phyloP scores from a whole-genome alignment of 2,797 vertebrate species.

The Lateolabrax maculatus region DNA sequence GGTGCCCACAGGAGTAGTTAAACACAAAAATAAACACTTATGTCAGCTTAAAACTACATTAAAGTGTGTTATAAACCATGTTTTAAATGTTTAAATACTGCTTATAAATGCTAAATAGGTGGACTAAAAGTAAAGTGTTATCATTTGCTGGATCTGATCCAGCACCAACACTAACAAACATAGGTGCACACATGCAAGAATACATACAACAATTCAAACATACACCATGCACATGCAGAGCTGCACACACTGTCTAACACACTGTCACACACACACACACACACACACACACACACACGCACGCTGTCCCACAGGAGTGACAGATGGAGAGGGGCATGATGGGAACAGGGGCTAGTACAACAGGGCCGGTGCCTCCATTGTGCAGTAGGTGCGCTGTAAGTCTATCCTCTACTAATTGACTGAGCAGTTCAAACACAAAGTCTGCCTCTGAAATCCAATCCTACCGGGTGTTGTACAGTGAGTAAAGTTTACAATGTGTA shows the following conservation, averaged over 20 bases:
- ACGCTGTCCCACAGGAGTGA: conserved; percentile 77
- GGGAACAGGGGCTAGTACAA: conserved; percentile 64
- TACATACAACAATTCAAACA: conserved; percentile 5
- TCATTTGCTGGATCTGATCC: not conserved
- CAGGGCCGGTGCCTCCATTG: conserved; percentile 76
- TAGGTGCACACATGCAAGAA: not conserved
- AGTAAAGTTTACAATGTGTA: conserved; percentile 83
- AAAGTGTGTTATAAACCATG: not conserved
- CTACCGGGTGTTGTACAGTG: conserved; percentile 76
- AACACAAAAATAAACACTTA: not conserved
- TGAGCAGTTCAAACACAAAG: conserved; percentile 84
- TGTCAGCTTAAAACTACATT: not conserved
- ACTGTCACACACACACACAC: conserved; percentile 14
- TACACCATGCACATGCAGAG: conserved; percentile 16
- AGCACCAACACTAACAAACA: not conserved
- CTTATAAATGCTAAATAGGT: not conserved
- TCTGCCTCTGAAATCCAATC: conserved; percentile 83
- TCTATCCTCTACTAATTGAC: conserved; percentile 87
- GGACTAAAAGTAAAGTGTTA: not conserved
- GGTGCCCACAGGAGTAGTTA: not conserved
- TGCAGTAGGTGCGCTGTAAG: conserved; percentile 82
- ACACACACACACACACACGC: conserved; percentile 28
- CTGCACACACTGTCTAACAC: conserved; percentile 30
- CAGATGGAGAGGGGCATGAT: conserved; percentile 83
- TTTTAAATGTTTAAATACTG: not conserved